Evolutionary conservation across 2,888 invertebrate genomes (phyloP), one percentile per base, ranked within the genome.

Genomic region (Schizaphis graminum): DNA sequence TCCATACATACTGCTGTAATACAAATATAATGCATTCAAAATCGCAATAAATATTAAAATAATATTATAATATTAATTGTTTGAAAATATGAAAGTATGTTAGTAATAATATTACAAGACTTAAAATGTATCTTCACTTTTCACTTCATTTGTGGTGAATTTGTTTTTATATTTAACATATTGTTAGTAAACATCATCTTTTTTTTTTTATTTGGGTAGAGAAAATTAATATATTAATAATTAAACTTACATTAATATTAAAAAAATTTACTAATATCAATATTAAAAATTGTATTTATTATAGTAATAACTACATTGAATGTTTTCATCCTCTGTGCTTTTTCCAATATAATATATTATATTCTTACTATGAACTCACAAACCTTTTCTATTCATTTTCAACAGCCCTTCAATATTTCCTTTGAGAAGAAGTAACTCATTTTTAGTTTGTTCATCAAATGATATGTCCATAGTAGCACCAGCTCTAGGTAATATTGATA

Each of bases 401-500:
- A 93, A 85, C 1, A 93, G 56, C 24, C 89, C 93, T 93, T 93
- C 93, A 47, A 93, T 93, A 24, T 94, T 94, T 49, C 86, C 93
- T 8, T 90, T 94, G 11, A 94, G 93, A 61, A 94, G 85, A 47
- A 90, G 49, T 26, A 95, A 49, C 90, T 95, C 93, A 47, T 91
- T 77, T 84, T 93, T 94, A 47, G 94, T 94, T 8, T 61, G 61
- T 56, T 94, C 95, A 86, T 95, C 94, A 26, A 95, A 89, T 28
- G 84, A 89, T 77, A 94, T 84, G 35, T 93, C 61, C 35, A 94
- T 93, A 41, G 91, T 35, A 49, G 91, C 94, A 28, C 94, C 95
- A 67, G 77, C 89, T 67, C 61, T 94, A 5, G 95, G 95, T 91
- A 95, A 93, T 89, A 95, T 94, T 3, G 94, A 94, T 7, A 95